Percentiles rank a stretch among this genome's conserved stretches.
phyloP scores from a whole-genome alignment of 2,113 vertebrate genomes.

The Phalacrocorax aristotelis region DNA sequence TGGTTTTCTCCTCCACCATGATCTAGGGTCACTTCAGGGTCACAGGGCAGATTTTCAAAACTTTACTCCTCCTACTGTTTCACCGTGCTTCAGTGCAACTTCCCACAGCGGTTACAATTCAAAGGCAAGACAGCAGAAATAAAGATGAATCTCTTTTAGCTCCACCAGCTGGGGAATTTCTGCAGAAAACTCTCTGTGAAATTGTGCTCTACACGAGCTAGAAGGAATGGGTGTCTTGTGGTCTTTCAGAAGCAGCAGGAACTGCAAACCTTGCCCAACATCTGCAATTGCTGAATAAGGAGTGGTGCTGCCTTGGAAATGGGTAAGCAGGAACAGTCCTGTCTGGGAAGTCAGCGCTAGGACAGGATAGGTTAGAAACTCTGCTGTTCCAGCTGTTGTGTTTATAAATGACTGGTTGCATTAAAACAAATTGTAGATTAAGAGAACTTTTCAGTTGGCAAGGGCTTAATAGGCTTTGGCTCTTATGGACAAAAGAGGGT shows the following conservation, averaged over 20 bases:
- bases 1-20: not conserved
- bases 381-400: not conserved
- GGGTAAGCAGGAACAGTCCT: not conserved
- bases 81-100: not conserved
- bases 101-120: not conserved
- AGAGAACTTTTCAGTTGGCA: not conserved
- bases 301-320: not conserved
- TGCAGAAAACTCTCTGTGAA: not conserved
- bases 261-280: not conserved
- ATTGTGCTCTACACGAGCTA: not conserved
- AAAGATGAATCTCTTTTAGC: not conserved
- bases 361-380: not conserved
- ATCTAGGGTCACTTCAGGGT: not conserved
- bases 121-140: not conserved
- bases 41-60: not conserved
- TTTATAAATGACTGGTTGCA: not conserved
- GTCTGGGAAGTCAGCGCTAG: not conserved
- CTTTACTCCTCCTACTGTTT: not conserved
- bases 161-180: not conserved
- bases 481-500: not conserved
- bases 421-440: not conserved
- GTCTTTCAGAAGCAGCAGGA: not conserved
- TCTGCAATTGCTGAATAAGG: not conserved
- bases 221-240: not conserved
- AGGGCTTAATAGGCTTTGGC: not conserved